Evolutionary conservation across 2,797 vertebrate species (phyloP), one percentile per base, ranked within the genome.

Genomic region (Micropoecilia bifurca): DNA sequence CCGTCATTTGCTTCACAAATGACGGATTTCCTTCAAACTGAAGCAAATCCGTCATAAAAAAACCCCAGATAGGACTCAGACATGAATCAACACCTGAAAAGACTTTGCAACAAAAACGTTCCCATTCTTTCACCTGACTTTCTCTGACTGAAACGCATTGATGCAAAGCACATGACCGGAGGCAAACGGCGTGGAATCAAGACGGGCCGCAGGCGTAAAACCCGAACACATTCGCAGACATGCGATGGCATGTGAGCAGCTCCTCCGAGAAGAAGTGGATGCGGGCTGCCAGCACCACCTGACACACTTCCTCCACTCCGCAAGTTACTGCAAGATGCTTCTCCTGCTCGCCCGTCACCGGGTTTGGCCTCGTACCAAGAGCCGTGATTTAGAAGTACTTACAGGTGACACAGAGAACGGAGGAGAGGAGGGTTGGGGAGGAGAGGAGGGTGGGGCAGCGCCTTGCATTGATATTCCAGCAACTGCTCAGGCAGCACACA

Each of bases 361-460:
- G 73, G 80, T 78, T 73, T 90, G 89, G 89, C 87, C 81, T 80
- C 46, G 46, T 71, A 80, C 86, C 90, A 88, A 83, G 77, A 87
- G 45, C 72, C 45, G 73, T 79, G 87, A 92, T 91, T 91, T 87
- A 92, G 90, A 87, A 76, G 77, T 85, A 83, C 83, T 92, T 85
- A 88, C 85, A 90, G 83, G 90, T 87, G 89, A 90, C 87, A 82
- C 22, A 28, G 75, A 59, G 75, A 73, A 59, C 63, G 41, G 47
- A 74, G 57, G 59, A 82, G 83, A 73, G 25, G 76, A 78, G 55
- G 66, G 66, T 48, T 74, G 50, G 81, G 81, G 47, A 74, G 57
- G 59, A 82, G 83, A 73, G 25, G 76, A 78, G 55, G 66, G 66
- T 48, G 76, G 50, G 81, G 81, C 55, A 78, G 76, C 53, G 30